Conservation (phyloP, 2,797 vertebrate genomes). For the Hephaestus fuliginosus region DNA sequence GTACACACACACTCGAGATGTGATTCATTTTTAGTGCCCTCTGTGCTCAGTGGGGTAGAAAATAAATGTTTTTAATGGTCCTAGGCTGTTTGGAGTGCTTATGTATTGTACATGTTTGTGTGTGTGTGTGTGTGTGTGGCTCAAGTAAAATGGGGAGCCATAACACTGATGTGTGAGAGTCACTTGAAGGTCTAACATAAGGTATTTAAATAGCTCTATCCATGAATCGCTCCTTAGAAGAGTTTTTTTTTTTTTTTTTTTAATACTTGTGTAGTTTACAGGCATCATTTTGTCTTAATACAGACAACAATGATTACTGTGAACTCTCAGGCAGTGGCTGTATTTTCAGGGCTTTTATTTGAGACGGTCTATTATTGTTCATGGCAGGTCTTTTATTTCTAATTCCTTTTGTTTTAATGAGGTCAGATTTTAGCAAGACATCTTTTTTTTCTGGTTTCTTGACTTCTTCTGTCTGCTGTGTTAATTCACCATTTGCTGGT, state of each 20-base stretch:
- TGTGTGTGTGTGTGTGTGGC: constrained; percentile 29
- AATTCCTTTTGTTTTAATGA: constrained; percentile 2
- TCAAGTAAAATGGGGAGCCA: constrained; percentile 28
- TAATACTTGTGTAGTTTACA: constrained; percentile 31
- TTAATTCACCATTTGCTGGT: not conserved
- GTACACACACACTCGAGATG: constrained; percentile 14
- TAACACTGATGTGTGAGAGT: constrained; percentile 50
- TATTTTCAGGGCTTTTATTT: constrained; percentile 10
- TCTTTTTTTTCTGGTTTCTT: not conserved
- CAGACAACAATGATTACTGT: not conserved
- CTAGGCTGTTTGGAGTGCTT: constrained; percentile 44
- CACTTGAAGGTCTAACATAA: constrained; percentile 49
- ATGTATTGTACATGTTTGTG: constrained; percentile 40
- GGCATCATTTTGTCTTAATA: constrained; percentile 20
- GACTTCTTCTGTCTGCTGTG: not conserved
- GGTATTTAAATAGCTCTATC: constrained; percentile 39
- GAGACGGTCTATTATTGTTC: not conserved
- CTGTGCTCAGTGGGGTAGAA: constrained; percentile 64
- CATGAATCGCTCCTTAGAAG: constrained; percentile 1
- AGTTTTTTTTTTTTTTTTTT: constrained; percentile 9
- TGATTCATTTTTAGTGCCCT: constrained; percentile 65
- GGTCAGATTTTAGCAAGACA: not conserved
- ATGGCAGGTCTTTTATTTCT: constrained; percentile 12
- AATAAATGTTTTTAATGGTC: constrained; percentile 70
- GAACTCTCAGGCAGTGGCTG: not conserved